Evolutionary conservation across 2,888 invertebrate genomes (phyloP), one percentile per base, ranked within the genome.

Genomic region (Epistrophella euchroma): DNA sequence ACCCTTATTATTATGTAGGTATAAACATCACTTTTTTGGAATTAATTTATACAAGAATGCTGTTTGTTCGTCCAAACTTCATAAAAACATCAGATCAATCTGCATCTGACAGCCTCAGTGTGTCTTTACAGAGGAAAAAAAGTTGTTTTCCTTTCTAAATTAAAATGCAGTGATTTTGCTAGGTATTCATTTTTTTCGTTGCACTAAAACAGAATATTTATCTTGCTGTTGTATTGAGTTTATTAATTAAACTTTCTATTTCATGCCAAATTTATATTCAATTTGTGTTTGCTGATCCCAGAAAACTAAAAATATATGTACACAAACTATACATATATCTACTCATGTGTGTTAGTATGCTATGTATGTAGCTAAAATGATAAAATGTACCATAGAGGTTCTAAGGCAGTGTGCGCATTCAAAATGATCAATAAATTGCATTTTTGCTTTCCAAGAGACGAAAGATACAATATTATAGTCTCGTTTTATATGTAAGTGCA

Each of bases 231-330:
- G 82, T 64, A 55, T 88, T 88, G 78, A 88, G 89, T 85, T 89
- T 89, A 89, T 88, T 89, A 90, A 88, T 89, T 88, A 88, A 89
- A 89, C 89, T 89, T 89, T 89, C 90, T 90, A 91, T 91, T 91
- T 91, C 91, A 91, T 91, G 91, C 90, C 90, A 91, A 91, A 91
- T 91, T 91, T 91, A 90, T 90, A 90, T 90, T 89, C 90, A 89
- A 90, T 90, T 90, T 90, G 89, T 89, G 89, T 88, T 89, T 88
- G 89, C 84, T 89, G 89, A 89, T 89, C 89, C 89, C 88, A 89
- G 89, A 73, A 73, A 88, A 87, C 88, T 88, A 88, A 88, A 89
- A 88, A 89, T 89, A 88, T 88, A 32, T 60, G 4, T 43, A 62
- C 15, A 60, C n/a, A 43, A 28, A 6, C 6, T 25, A 15, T 22